phyloP scores from a whole-genome alignment of 2,888 invertebrate genomes.

The Rotaria sp. region DNA sequence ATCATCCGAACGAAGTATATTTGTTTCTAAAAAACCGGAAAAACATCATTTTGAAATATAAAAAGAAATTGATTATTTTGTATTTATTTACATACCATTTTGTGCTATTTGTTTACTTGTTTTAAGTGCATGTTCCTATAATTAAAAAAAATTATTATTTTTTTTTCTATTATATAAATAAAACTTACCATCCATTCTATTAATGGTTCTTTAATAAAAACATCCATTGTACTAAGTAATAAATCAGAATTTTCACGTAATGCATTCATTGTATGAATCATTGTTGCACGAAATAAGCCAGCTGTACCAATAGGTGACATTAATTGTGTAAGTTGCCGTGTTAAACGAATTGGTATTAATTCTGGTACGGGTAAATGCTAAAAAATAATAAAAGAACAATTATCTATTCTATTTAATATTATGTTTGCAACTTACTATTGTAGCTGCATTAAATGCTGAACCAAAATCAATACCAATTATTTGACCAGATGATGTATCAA shows the following conservation, averaged over 20 bases:
- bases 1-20: conserved; percentile 2
- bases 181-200: conserved; percentile 61
- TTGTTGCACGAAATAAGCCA: conserved; percentile 59
- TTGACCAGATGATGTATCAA: conserved; percentile 61
- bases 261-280: conserved; percentile 62
- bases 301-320: conserved; percentile 63
- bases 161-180: conserved; percentile 59
- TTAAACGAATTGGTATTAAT: conserved; percentile 68
- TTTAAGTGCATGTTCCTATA: background rate
- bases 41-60: too few relatives aligned
- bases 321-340: conserved; percentile 64
- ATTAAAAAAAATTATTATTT: conserved; percentile 59
- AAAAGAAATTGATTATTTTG: too few relatives aligned
- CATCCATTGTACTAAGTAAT: conserved; percentile 64
- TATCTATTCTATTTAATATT: conserved; percentile 46
- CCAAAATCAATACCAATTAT: conserved; percentile 69
- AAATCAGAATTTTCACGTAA: conserved; percentile 59
- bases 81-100: background rate
- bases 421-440: conserved; percentile 54
- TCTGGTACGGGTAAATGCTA: conserved; percentile 64
- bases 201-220: conserved; percentile 68
- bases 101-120: conserved; percentile 16
- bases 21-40: background rate
- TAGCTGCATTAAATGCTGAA: conserved; percentile 66
- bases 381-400: conserved; percentile 56